A percentile compares a stretch with the other conserved stretches of the same genome.
Evolutionary conservation across 2,797 vertebrate species (phyloP).

Genomic region (Schizothorax lantsangensis): DNA sequence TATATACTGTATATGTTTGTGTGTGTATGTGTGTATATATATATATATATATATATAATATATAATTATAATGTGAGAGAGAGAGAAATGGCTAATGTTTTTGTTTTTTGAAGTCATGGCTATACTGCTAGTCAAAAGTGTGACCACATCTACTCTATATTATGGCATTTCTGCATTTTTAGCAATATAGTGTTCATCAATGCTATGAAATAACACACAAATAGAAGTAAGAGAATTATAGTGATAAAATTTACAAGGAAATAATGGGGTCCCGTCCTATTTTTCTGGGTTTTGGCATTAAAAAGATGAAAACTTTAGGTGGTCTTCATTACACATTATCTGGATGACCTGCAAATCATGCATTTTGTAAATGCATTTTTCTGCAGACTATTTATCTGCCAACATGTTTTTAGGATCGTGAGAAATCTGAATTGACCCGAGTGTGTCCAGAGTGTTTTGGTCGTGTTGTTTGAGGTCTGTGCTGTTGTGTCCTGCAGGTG

Average conservation of each 20-base stretch:
- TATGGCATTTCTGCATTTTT: background rate
- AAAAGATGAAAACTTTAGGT: background rate
- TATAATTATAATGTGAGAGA: too few relatives aligned
- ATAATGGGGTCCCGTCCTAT: background rate
- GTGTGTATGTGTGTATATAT: too few relatives aligned
- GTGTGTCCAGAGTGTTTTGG: background rate
- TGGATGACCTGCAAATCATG: background rate
- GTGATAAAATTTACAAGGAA: background rate
- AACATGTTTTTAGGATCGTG: background rate
- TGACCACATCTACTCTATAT: background rate
- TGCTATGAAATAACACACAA: background rate
- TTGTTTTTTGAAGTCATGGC: background rate
- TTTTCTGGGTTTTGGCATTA: background rate
- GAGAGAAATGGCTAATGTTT: background rate
- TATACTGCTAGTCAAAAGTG: background rate
- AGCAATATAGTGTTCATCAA: background rate
- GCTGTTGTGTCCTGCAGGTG: slow-evolving; percentile 65
- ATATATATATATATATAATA: too few relatives aligned
- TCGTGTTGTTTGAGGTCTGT: background rate
- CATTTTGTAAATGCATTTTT: background rate
- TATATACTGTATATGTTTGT: too few relatives aligned
- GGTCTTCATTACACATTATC: background rate
- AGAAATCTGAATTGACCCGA: background rate
- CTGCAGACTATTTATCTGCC: background rate
- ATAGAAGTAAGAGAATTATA: background rate